A percentile compares a stretch with the other conserved stretches of the same genome.
Evolutionary conservation across 2,797 vertebrate genomes (phyloP).

Genomic region (Anomalospiza imberbis): DNA sequence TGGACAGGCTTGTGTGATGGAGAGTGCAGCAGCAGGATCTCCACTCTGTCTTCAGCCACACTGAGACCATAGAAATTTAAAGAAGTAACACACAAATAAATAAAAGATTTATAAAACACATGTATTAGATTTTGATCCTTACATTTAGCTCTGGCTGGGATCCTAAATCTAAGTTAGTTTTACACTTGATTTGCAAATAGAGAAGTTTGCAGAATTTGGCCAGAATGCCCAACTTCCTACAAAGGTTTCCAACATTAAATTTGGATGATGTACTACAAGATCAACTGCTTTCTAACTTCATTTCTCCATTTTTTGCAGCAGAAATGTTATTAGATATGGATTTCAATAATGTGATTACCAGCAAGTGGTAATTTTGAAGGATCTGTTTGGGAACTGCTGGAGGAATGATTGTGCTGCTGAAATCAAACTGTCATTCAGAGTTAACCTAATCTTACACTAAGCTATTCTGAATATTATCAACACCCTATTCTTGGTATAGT

Average conservation of each 20-base stretch:
- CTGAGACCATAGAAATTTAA: neutral
- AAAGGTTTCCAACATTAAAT: constrained; percentile 5
- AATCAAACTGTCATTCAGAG: neutral
- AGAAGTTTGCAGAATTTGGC: neutral
- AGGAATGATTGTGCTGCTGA: neutral
- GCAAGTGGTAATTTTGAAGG: constrained; percentile 18
- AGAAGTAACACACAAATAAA: neutral
- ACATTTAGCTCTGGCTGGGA: neutral
- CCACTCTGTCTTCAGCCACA: neutral
- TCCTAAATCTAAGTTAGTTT: neutral
- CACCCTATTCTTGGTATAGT: neutral
- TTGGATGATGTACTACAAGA: constrained; percentile 19
- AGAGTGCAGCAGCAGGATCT: neutral
- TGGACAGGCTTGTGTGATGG: neutral
- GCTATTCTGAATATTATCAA: neutral
- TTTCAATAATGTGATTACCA: constrained; percentile 30
- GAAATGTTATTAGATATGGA: constrained; percentile 24
- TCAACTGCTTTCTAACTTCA: neutral
- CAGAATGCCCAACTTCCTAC: neutral
- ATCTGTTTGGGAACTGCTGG: neutral
- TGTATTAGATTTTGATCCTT: neutral
- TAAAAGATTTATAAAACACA: neutral
- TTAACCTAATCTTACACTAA: neutral
- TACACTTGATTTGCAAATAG: neutral
- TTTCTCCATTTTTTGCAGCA: constrained; percentile 22